Conservation (phyloP, 2,113 vertebrate species). For the Myiopsitta monachus region DNA sequence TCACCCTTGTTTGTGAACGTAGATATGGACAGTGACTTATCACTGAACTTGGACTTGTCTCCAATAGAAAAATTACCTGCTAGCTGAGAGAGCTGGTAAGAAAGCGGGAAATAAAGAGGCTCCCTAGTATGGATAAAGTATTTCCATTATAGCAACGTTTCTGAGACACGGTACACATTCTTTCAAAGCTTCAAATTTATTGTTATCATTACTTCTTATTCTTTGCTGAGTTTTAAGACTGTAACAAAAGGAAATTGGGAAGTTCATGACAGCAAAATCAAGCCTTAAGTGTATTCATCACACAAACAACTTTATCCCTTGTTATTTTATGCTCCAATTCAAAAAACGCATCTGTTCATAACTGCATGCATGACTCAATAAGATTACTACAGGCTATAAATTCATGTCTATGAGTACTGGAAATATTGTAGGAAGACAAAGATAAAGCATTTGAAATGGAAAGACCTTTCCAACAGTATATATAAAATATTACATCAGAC, state of each 20-base stretch:
- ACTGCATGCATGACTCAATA: neutral
- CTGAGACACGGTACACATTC: neutral
- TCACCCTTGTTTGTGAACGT: neutral
- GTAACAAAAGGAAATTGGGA: neutral
- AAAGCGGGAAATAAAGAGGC: neutral
- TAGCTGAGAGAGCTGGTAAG: neutral
- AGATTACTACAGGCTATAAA: conserved; percentile 32
- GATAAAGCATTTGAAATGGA: neutral
- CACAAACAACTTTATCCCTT: conserved; percentile 21
- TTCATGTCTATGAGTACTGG: neutral
- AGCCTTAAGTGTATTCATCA: conserved; percentile 8
- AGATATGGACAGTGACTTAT: neutral
- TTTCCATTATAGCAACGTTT: neutral
- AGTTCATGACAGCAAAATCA: conserved; percentile 3
- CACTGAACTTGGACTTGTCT: neutral
- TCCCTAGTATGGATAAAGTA: neutral
- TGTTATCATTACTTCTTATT: neutral
- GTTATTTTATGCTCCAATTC: conserved; percentile 45
- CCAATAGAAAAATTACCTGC: neutral
- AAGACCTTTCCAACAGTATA: neutral
- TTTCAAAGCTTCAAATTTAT: neutral
- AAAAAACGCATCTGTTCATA: conserved; percentile 43
- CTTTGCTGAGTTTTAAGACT: conserved; percentile 8
- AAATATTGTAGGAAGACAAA: neutral
- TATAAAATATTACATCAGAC: neutral